Base-by-base conservation (phyloP, 2,113 vertebrate genomes). In the Ascaphus truei region DNA sequence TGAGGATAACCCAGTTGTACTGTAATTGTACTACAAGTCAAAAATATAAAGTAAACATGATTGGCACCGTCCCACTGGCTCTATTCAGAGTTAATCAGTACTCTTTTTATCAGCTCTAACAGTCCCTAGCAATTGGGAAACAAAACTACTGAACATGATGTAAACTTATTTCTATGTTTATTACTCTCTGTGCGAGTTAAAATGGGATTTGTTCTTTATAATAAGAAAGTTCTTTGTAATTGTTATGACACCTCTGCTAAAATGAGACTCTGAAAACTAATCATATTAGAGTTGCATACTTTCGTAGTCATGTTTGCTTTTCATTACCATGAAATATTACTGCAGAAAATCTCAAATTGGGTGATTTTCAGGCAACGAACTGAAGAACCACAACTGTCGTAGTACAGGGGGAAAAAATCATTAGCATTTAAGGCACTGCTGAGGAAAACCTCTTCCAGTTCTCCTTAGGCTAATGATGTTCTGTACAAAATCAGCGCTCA, bases 281-380 rank as follows among this genome's bases (percentile, higher is more conserved):
- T 72, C 7, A 0, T 52, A n/a, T 75, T 67, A 23, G 41, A 67
- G 74, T 74, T 68, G 78, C 76, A 72, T 75, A 59, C 25, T 74
- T 78, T 79, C 73, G 65, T 83, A 81, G 72, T 84, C 77, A 61
- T n/a, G 0, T 81, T 83, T 79, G 71, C 36, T 84, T 82, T 80
- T 84, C 36, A 57, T 79, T 75, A 67, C 65, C 71, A 36, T 59
- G 68, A 62, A 74, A 62, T 29, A 76, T 80, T 78, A 68, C 64
- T 77, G 76, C 60, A 74, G 63, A 77, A 80, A 68, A 80, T 76
- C 68, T 76, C 76, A 77, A 81, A 78, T 73, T 81, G 76, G 67
- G 66, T 75, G 29, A 2, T 81, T 84, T 84, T 86, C 66, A 73
- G 56, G 80, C 74, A 65, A 25, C n/a, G 27, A 78, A 62, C 73